These are phyloP conservation scores for Jaculus jaculus DNA, from an alignment of 2,113 vertebrate genomes.

Conservation along the genomic window DNA sequence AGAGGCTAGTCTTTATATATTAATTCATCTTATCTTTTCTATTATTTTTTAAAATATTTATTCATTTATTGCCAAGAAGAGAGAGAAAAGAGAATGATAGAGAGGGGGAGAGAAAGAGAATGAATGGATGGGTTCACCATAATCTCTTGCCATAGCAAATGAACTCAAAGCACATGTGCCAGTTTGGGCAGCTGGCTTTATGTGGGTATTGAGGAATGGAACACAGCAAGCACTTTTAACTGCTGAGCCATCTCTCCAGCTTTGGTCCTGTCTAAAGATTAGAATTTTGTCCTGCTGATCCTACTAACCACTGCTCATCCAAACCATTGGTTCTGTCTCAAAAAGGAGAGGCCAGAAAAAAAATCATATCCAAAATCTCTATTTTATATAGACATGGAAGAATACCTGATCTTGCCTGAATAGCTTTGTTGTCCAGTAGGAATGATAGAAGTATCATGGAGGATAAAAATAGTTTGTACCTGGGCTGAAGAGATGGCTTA, in stretches of 20 bases:
- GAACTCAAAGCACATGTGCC: no score
- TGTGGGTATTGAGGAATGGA: no score
- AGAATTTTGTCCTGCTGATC: not conserved
- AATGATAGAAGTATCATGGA: not conserved
- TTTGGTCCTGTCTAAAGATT: not conserved
- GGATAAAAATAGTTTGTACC: not conserved
- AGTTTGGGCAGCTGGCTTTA: no score
- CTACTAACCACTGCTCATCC: not conserved
- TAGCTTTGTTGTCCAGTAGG: not conserved
- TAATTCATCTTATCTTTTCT: not conserved
- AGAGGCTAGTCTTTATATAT: not conserved
- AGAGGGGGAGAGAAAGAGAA: no score
- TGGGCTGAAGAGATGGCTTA: no score
- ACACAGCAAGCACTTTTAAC: no score
- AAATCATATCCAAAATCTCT: not conserved
- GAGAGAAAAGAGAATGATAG: no score
- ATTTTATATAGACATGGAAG: not conserved
- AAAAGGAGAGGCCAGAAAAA: not conserved
- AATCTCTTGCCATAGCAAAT: no score
- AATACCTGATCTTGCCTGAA: not conserved
- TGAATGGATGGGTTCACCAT: no score
- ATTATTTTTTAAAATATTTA: no score
- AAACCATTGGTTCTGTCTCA: not conserved
- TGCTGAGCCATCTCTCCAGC: no score
- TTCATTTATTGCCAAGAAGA: no score